Conservation (phyloP, 2,797 vertebrate species). For the Discoglossus pictus region DNA sequence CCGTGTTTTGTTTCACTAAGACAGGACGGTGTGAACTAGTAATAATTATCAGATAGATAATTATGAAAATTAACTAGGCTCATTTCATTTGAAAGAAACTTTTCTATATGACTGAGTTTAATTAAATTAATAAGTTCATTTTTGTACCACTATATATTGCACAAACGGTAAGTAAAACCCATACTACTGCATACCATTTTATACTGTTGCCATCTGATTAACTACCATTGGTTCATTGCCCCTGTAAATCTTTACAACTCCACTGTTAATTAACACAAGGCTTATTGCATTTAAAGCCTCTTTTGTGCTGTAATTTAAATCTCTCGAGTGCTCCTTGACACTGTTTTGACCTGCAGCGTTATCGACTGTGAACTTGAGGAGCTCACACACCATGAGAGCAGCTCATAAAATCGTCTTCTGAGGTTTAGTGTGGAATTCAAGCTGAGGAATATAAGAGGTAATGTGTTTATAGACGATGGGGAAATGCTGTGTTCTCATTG, state of each 20-base stretch:
- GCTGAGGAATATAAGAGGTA: not conserved
- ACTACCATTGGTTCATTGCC: slow-evolving; percentile 13
- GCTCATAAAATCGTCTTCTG: slow-evolving; percentile 4
- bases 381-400: not conserved
- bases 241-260: slow-evolving; percentile 19
- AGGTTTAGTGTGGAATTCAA: slow-evolving; percentile 10
- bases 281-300: not conserved
- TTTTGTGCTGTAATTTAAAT: not conserved
- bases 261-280: slow-evolving; percentile 20
- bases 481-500: too few relatives aligned
- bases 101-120: too few relatives aligned
- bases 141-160: too few relatives aligned
- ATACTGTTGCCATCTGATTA: slow-evolving; percentile 7
- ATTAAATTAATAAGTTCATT: too few relatives aligned
- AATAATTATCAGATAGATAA: too few relatives aligned
- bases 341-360: slow-evolving; percentile 5
- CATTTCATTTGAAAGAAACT: too few relatives aligned
- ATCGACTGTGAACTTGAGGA: slow-evolving; percentile 4
- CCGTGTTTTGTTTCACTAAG: too few relatives aligned
- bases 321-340: slow-evolving; percentile 2
- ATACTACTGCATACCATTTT: too few relatives aligned
- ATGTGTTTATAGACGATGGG: not conserved
- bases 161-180: too few relatives aligned
- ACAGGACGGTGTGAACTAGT: too few relatives aligned
- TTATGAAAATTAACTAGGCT: too few relatives aligned